Percentiles rank a stretch among this genome's conserved stretches.
Conservation (phyloP, 2,888 invertebrate species). For the Marasmarcha lunaedactyla region DNA sequence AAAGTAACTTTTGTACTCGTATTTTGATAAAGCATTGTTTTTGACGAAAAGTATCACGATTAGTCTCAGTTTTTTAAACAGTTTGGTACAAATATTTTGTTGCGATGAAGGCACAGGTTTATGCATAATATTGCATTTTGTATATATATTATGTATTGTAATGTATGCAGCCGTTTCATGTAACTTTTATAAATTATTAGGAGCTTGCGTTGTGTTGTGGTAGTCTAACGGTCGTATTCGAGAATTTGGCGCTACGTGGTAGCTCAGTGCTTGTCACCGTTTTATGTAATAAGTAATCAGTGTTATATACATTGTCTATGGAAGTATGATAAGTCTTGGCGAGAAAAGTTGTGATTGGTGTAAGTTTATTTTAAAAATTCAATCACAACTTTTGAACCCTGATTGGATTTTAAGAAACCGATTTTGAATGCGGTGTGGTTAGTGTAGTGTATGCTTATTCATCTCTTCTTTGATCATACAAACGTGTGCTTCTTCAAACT, state of each 20-base stretch:
- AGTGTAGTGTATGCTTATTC: neutral
- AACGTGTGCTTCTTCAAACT: no score
- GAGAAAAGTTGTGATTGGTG: no score
- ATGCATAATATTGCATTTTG: slow-evolving; percentile 40
- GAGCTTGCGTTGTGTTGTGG: slow-evolving; percentile 66
- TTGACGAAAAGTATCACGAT: neutral
- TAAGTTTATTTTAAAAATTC: no score
- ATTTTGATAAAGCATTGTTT: slow-evolving; percentile 24
- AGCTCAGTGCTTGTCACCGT: slow-evolving; percentile 15
- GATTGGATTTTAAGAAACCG: no score
- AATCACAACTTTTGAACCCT: no score
- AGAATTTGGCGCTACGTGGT: no score
- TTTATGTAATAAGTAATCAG: no score
- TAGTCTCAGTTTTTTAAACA: neutral
- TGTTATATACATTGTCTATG: no score
- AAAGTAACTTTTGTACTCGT: slow-evolving; percentile 50
- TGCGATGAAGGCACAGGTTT: slow-evolving; percentile 31
- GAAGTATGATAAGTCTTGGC: no score
- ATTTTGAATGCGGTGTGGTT: no score
- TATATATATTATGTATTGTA: neutral
- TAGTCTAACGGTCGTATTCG: slow-evolving; percentile 31
- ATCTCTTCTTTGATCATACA: slow-evolving; percentile 1
- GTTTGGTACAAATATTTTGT: slow-evolving; percentile 5
- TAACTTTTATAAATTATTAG: slow-evolving; percentile 59
- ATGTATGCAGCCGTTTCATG: slow-evolving; percentile 47